Evolutionary conservation across 1,140 invertebrate species (phyloP), one percentile per base, ranked within the genome.

Genomic region (Venustaconcha ellipsiformis): DNA sequence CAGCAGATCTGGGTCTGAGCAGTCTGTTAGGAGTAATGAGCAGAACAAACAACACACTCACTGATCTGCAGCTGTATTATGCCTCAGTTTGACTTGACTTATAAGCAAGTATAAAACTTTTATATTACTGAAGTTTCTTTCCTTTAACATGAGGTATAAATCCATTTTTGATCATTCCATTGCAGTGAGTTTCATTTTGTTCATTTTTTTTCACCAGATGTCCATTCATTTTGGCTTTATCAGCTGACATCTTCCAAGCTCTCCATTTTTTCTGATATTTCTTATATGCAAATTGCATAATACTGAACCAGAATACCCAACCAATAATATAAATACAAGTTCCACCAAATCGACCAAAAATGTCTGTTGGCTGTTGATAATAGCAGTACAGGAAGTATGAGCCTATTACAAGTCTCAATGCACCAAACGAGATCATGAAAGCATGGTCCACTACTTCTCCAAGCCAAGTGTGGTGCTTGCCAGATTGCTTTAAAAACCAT

Each of bases 361-460:
- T 74, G 60, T 89, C 88, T 23, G 87, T 88, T 12, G 72, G 68
- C 26, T 83, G 79, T 74, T 88, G 84, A 59, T 83, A 85, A 76
- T 89, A 89, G 23, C 48, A 77, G 70, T 83, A 84, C n/a, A 90
- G 67, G n/a, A 88, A 78, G 14, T 82, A 67, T 12, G 84, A 79
- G 3, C 88, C 88, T 0, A 90, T 57, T 55, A 76, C 76, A 18
- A 90, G 83, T 48, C 89, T 71, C 2, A 88, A 69, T 18, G 85
- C 72, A n/a, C 85, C 86, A 78, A 90, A 90, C 14, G 81, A 72
- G 1, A 82, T 57, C 78, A 90, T 85, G 69, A 90, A 90, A 14
- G 80, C 65, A 23, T 81, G 30, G 68, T 89, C 88, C 37, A 86
- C 81, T 23, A 86, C 55, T 57, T 87, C 84, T 3, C 82, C 86